phyloP scores from a whole-genome alignment of 2,888 invertebrate genomes.

The Bimastos eiseni region DNA sequence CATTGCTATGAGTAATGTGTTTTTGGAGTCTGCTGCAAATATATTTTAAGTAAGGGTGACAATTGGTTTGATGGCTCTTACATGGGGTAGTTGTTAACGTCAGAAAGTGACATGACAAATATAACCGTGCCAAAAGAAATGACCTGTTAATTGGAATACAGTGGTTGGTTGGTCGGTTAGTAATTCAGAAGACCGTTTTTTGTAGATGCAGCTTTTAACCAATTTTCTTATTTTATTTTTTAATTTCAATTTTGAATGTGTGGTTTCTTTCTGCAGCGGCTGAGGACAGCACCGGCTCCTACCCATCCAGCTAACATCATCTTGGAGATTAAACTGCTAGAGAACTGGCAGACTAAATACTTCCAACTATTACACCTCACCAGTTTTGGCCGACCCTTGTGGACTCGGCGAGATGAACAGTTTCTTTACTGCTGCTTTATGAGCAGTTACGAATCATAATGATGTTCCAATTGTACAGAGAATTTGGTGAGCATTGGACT shows the following conservation, averaged over 20 bases:
- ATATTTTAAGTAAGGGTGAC: not conserved
- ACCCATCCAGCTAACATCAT: conserved; percentile 2
- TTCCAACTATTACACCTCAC: not conserved
- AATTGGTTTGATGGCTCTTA: not conserved
- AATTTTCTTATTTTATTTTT: not conserved
- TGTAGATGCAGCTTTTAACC: not conserved
- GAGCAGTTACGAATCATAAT: not conserved
- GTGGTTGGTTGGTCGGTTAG: not conserved
- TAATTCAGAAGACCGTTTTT: not conserved
- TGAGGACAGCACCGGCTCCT: not conserved
- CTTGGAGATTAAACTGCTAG: not conserved
- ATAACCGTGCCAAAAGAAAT: not conserved
- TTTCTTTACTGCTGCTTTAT: conserved; percentile 2
- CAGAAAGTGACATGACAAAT: not conserved
- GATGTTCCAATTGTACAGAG: conserved; percentile 13
- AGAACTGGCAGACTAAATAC: not conserved
- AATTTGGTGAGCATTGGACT: not conserved
- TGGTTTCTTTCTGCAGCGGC: not conserved
- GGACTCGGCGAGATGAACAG: not conserved
- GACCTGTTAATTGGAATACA: not conserved
- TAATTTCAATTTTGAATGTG: not conserved
- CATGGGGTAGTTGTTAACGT: not conserved
- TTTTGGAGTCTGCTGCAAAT: not conserved
- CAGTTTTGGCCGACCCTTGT: not conserved
- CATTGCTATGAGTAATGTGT: not conserved